Evolutionary conservation across 2,797 vertebrate genomes (phyloP).

Genomic region (Peromyscus eremicus): DNA sequence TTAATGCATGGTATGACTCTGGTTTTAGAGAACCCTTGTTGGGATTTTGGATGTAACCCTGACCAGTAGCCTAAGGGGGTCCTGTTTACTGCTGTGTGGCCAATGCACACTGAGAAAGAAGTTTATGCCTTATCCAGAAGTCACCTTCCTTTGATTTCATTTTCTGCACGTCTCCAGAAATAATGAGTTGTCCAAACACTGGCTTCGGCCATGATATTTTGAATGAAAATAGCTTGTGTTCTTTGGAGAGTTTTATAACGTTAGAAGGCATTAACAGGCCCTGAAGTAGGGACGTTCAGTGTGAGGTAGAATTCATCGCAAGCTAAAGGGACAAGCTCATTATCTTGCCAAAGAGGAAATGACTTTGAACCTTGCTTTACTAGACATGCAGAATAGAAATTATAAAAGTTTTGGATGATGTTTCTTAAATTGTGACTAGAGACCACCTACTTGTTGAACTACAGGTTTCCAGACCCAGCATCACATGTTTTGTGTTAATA

Average conservation of each 20-base stretch:
- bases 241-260: conserved; percentile 54
- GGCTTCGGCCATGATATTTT: not conserved
- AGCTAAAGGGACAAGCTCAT: conserved; percentile 35
- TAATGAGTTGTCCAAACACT: not conserved
- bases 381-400: conserved; percentile 6
- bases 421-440: conserved; percentile 42
- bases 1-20: not conserved
- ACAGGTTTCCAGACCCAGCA: conserved; percentile 8
- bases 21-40: not conserved
- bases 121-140: not conserved
- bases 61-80: not conserved
- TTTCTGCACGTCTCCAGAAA: conserved; percentile 7
- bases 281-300: not conserved
- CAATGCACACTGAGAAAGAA: not conserved
- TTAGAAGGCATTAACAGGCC: not conserved
- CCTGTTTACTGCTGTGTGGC: not conserved
- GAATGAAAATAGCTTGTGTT: not conserved
- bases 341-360: conserved; percentile 47
- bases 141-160: not conserved
- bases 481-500: not conserved
- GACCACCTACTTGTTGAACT: conserved; percentile 26
- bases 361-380: conserved; percentile 45
- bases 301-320: conserved; percentile 54
- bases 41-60: conserved; percentile 9
- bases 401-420: conserved; percentile 32